Evolutionary conservation across 2,888 invertebrate species (phyloP).

Genomic region (Phortica magna): DNA sequence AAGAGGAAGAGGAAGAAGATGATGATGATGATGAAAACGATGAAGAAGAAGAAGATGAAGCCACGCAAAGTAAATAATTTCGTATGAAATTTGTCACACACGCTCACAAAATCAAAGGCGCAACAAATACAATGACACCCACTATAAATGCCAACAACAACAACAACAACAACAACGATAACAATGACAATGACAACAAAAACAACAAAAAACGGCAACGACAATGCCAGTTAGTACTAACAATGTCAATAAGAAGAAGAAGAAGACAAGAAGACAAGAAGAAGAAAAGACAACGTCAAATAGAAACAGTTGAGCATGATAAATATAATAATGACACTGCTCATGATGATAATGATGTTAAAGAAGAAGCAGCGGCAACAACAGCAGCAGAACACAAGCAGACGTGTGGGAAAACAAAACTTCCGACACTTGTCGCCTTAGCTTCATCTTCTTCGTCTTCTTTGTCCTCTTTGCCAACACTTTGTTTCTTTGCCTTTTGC

Average conservation of each 20-base stretch:
- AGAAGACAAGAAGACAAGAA: neutral
- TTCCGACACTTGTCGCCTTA: neutral
- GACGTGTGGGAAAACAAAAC: conserved; percentile 23
- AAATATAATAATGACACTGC: too few species aligned
- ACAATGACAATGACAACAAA: conserved; percentile 24
- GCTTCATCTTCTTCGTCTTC: neutral
- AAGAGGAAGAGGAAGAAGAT: conserved; percentile 32
- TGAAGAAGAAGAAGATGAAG: conserved; percentile 40
- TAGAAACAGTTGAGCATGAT: neutral
- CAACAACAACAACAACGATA: conserved; percentile 36
- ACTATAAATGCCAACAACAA: conserved; percentile 35
- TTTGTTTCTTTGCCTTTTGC: neutral
- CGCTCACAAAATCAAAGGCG: conserved; percentile 44
- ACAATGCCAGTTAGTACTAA: conserved; percentile 16
- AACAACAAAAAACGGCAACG: neutral
- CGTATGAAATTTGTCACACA: conserved; percentile 58
- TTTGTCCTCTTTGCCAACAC: neutral
- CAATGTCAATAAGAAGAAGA: neutral
- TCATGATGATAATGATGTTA: neutral
- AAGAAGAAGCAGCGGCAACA: neutral
- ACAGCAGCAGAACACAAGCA: neutral
- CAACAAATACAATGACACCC: conserved; percentile 40
- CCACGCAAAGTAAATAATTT: conserved; percentile 64
- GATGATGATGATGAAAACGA: conserved; percentile 61
- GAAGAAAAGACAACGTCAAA: neutral